A percentile compares a stretch with the other conserved stretches of the same genome.
phyloP scores from a whole-genome alignment of 2,888 invertebrate species.

The Salticus scenicus region DNA sequence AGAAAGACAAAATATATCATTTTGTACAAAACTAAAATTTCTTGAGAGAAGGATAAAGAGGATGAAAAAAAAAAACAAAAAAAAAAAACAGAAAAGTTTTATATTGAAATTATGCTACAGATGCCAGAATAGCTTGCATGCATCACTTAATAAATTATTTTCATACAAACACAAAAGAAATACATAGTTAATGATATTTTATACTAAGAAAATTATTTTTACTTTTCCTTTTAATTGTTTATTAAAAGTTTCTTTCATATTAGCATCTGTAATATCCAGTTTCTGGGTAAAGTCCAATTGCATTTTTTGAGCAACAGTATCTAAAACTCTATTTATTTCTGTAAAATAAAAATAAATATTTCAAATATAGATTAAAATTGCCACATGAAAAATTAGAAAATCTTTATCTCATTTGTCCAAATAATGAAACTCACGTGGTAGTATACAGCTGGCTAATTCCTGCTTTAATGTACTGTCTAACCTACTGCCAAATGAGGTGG shows the following conservation, averaged over 20 bases:
- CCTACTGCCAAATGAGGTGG: constrained; percentile 78
- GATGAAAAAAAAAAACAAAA: no score
- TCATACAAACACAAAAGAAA: no score
- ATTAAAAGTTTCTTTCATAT: constrained; percentile 86
- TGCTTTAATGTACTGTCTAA: constrained; percentile 79
- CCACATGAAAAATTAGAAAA: neutral
- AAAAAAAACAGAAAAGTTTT: no score
- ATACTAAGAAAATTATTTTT: no score
- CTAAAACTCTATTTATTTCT: constrained; percentile 82
- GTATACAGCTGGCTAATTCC: constrained; percentile 79
- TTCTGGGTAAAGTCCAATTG: constrained; percentile 85
- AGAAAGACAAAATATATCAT: no score
- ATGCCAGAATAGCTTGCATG: no score
- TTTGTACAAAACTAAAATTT: no score
- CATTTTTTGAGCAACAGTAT: constrained; percentile 84
- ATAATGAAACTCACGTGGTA: constrained; percentile 75
- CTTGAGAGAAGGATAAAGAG: no score
- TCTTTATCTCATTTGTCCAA: neutral
- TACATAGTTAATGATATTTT: no score
- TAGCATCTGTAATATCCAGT: constrained; percentile 83
- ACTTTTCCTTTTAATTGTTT: constrained; percentile 89
- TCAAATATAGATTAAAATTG: neutral
- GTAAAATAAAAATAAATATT: constrained; percentile 73
- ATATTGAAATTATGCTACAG: no score
- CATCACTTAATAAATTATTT: no score